A percentile compares a stretch with the other conserved stretches of the same genome.
These are phyloP conservation scores for Frieseomelitta varia DNA, from an alignment of 1,140 invertebrate species.

Conservation along the genomic window DNA sequence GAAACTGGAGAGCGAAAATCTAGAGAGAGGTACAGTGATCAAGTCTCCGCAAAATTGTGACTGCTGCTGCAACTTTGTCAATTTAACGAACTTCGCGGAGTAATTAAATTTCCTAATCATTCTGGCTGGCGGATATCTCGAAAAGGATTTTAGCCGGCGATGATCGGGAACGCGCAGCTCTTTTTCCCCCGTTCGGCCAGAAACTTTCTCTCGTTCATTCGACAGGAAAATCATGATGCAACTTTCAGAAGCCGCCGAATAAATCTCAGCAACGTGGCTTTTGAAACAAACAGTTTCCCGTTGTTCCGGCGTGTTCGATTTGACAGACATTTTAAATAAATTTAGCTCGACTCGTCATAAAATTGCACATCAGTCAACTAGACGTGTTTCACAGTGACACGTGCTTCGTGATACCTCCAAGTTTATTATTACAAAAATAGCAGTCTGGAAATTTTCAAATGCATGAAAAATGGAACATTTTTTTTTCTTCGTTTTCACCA, in stretches of 20 bases:
- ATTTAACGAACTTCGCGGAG: not conserved
- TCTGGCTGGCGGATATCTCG: conserved; percentile 13
- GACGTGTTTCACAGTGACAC: no score
- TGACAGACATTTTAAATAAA: conserved; percentile 23
- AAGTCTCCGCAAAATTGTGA: not conserved
- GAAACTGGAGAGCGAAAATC: not conserved
- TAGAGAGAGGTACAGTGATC: not conserved
- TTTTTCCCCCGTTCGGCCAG: not conserved
- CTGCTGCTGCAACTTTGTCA: not conserved
- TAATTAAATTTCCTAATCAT: conserved; percentile 32
- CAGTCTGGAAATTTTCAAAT: not conserved
- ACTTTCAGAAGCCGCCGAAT: conserved; percentile 38
- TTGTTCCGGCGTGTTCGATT: conserved; percentile 8
- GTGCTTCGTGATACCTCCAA: not conserved
- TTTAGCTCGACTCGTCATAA: not conserved
- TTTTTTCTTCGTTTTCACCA: not conserved
- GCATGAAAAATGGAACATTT: no score
- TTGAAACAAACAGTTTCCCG: conserved; percentile 34
- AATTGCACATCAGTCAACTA: not conserved
- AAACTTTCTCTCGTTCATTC: conserved; percentile 42
- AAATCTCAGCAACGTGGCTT: conserved; percentile 34
- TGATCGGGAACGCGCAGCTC: conserved; percentile 1
- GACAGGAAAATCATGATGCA: conserved; percentile 40
- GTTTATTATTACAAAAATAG: not conserved
- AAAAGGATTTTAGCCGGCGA: not conserved